Conservation (phyloP, 2,113 vertebrate genomes). For the Nesospiza acunhae region DNA sequence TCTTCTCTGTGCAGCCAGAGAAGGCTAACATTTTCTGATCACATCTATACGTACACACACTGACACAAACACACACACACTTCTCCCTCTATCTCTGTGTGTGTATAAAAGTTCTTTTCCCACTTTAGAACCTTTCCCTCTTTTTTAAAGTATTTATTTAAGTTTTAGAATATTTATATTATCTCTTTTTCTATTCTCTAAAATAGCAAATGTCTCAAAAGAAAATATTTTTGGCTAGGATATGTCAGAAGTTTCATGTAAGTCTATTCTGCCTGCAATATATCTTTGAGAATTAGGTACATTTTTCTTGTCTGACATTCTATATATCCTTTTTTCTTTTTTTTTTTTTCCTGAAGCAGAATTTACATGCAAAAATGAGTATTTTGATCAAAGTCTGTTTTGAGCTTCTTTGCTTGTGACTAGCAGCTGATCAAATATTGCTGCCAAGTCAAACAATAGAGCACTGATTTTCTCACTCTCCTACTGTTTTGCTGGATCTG, state of each 20-base stretch:
- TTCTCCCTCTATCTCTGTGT: background rate
- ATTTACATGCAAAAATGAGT: background rate
- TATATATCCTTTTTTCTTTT: background rate
- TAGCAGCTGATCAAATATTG: background rate
- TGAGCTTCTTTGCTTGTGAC: background rate
- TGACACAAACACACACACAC: background rate
- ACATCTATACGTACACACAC: background rate
- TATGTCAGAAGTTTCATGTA: background rate
- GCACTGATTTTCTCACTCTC: background rate
- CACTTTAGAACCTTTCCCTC: background rate
- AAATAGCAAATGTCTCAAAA: background rate
- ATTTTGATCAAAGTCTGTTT: background rate
- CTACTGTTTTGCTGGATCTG: background rate
- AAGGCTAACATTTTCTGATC: background rate
- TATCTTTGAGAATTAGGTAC: background rate
- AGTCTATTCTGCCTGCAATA: background rate
- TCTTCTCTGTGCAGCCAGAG: background rate
- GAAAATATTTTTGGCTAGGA: background rate
- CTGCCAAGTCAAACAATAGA: background rate
- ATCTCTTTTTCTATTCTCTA: background rate
- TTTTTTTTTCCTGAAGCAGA: background rate
- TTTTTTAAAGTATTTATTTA: background rate
- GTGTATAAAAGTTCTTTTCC: background rate
- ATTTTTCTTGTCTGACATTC: background rate
- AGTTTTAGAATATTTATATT: background rate